Percentiles rank a stretch among this genome's conserved stretches.
phyloP scores from a whole-genome alignment of 1,140 invertebrate genomes.

The Lasioglossum baleicum region DNA sequence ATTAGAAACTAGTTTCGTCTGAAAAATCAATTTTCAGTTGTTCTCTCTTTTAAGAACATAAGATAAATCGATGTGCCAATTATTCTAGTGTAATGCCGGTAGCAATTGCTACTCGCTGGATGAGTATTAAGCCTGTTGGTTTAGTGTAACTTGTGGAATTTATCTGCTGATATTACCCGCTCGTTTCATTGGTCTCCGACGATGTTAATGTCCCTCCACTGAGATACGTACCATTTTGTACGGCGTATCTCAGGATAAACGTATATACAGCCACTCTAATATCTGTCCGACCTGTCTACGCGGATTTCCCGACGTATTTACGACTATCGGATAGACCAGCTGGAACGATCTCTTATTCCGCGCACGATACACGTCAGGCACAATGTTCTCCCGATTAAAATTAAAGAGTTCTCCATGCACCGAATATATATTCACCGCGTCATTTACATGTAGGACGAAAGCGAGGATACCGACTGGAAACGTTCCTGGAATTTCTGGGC shows the following conservation, averaged over 20 bases:
- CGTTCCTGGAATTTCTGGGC: constrained; percentile 22
- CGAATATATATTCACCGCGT: constrained; percentile 35
- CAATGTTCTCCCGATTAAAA: constrained; percentile 33
- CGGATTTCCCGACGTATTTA: constrained; percentile 11
- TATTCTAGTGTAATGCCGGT: neutral
- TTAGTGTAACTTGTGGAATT: neutral
- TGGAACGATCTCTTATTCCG: constrained; percentile 38
- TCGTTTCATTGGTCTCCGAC: neutral
- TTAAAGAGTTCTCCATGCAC: constrained; percentile 34
- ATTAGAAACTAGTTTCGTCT: too few species aligned
- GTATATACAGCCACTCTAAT: neutral
- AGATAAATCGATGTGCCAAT: too few species aligned
- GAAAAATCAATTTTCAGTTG: too few species aligned
- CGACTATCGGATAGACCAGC: constrained; percentile 7
- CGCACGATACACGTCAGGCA: constrained; percentile 2
- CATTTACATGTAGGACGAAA: constrained; percentile 37
- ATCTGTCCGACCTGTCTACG: neutral
- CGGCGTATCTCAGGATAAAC: neutral
- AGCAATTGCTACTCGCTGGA: neutral
- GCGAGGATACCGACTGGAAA: neutral
- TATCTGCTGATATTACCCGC: neutral
- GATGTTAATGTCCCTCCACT: neutral
- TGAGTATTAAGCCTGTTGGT: neutral
- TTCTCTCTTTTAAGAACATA: too few species aligned
- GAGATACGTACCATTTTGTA: neutral